Conservation (phyloP, 2,113 vertebrate species). For the Apaloderma vittatum region DNA sequence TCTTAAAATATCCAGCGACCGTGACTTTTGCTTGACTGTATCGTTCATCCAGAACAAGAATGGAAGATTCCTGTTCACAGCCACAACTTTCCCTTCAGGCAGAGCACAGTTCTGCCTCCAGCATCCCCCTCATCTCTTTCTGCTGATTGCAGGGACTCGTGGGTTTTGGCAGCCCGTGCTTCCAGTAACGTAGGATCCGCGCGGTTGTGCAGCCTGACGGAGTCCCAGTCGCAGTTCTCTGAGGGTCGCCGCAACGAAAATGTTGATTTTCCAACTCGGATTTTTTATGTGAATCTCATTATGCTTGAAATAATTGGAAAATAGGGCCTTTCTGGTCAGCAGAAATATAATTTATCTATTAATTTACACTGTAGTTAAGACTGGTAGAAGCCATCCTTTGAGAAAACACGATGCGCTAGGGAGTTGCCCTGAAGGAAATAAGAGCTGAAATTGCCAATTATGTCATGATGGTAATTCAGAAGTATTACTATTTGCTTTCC, state of each 20-base stretch:
- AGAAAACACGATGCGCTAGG: not conserved
- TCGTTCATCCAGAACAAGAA: not conserved
- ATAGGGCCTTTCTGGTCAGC: not conserved
- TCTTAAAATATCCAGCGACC: not conserved
- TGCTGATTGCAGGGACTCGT: not conserved
- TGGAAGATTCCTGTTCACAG: not conserved
- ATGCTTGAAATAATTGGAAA: slow-evolving; percentile 7
- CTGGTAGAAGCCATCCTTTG: not conserved
- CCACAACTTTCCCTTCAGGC: not conserved
- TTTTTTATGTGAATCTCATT: not conserved
- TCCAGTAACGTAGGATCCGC: not conserved
- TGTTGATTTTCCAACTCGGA: not conserved
- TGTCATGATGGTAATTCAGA: not conserved
- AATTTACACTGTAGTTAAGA: slow-evolving; percentile 9
- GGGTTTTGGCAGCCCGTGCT: slow-evolving; percentile 7
- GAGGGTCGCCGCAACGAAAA: not conserved
- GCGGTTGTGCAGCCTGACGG: not conserved
- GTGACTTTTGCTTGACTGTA: not conserved
- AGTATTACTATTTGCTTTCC: not conserved
- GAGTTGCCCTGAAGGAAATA: slow-evolving; percentile 20
- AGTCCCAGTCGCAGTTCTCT: not conserved
- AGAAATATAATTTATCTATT: not conserved
- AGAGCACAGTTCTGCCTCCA: not conserved
- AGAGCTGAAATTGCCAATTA: not conserved
- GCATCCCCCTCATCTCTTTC: not conserved